Conservation (phyloP, 2,113 vertebrate species). For the Sturnus vulgaris region DNA sequence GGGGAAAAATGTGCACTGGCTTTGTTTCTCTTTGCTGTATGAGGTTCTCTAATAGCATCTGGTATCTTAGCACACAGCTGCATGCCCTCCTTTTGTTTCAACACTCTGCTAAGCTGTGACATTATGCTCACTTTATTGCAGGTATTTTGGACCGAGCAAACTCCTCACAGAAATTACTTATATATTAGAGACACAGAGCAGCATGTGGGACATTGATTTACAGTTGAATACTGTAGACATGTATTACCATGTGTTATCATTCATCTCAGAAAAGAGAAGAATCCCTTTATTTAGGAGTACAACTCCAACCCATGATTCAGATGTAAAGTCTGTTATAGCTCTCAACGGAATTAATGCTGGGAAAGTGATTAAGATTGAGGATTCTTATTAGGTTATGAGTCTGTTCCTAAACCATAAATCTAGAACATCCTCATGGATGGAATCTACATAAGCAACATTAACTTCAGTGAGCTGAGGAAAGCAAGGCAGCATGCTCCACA, state of each 20-base stretch:
- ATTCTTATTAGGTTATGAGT: neutral
- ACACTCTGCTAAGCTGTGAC: neutral
- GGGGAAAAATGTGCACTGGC: neutral
- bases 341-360: neutral
- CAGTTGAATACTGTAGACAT: neutral
- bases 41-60: neutral
- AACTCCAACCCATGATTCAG: neutral
- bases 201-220: neutral
- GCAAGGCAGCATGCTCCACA: rapidly evolving
- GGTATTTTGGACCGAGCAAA: neutral
- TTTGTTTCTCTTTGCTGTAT: neutral
- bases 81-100: neutral
- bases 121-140: neutral
- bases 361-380: neutral
- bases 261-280: neutral
- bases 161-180: neutral
- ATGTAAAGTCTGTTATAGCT: neutral
- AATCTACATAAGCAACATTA: neutral
- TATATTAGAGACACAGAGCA: neutral
- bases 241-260: no score
- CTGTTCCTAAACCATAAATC: neutral
- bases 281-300: neutral
- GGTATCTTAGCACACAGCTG: neutral
- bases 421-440: neutral
- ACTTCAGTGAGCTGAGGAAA: neutral